Conservation (phyloP, 2,888 invertebrate genomes). For the Tachina grossa region DNA sequence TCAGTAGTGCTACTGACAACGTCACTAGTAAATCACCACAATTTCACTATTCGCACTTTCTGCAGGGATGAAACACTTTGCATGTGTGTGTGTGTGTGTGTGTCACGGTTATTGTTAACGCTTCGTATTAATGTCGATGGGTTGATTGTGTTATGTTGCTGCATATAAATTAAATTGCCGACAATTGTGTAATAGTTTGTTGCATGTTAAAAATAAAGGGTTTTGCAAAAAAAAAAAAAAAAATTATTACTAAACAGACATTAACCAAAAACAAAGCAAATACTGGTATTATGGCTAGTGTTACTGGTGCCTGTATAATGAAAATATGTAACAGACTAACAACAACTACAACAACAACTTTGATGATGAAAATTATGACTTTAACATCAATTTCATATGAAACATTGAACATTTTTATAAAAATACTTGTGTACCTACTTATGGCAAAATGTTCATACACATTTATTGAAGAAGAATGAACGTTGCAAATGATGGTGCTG, state of each 20-base stretch:
- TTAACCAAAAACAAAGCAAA: conserved; percentile 12
- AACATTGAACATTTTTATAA: conserved; percentile 62
- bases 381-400: conserved; percentile 68
- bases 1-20: too few species aligned
- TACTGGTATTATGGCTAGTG: not conserved
- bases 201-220: conserved; percentile 19
- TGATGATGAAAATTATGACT: conserved; percentile 64
- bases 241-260: not conserved
- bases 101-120: conserved; percentile 25
- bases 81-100: conserved; percentile 27
- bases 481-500: conserved; percentile 30
- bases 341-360: conserved; percentile 3
- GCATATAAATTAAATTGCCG: conserved; percentile 53
- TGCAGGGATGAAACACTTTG: conserved; percentile 5
- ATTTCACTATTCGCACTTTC: too few species aligned
- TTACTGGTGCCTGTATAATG: conserved; percentile 39
- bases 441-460: conserved; percentile 19
- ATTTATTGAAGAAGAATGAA: conserved; percentile 9
- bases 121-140: conserved; percentile 4
- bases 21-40: too few species aligned
- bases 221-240: not conserved
- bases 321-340: conserved; percentile 3
- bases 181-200: conserved; percentile 60
- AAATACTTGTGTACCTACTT: conserved; percentile 19
- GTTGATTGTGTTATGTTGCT: conserved; percentile 46